These are phyloP conservation scores for Scyliorhinus canicula DNA, from an alignment of 2,797 vertebrate species.

Conservation along the genomic window DNA sequence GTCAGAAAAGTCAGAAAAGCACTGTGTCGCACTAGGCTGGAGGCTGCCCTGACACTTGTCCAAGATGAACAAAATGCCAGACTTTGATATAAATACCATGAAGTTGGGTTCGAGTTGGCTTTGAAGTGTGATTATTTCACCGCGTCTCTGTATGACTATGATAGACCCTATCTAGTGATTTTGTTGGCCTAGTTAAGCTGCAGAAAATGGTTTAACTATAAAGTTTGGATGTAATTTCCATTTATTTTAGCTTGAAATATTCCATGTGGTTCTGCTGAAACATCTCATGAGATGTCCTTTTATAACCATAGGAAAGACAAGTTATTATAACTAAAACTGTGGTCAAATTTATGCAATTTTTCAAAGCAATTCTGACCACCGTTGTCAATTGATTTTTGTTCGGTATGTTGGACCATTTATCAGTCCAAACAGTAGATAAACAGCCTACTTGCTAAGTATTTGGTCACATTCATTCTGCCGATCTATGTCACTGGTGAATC, in stretches of 20 bases:
- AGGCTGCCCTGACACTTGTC: conserved; percentile 41
- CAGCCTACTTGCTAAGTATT: neutral
- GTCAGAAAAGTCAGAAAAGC: neutral
- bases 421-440: neutral
- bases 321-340: neutral
- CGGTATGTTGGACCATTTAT: neutral
- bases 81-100: conserved; percentile 53
- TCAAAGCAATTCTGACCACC: neutral
- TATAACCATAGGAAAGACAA: neutral
- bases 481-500: neutral
- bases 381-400: neutral
- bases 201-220: neutral
- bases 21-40: conserved; percentile 34
- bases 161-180: neutral
- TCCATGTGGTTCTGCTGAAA: neutral
- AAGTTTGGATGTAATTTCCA: neutral
- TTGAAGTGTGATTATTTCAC: conserved; percentile 45
- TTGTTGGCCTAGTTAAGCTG: neutral
- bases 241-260: neutral
- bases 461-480: neutral
- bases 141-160: neutral
- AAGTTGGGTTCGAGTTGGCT: conserved; percentile 49
- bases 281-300: neutral
- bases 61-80: conserved; percentile 51
- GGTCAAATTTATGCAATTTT: neutral